phyloP scores from a whole-genome alignment of 2,888 invertebrate species.

The Hemicrepidius hirtus region DNA sequence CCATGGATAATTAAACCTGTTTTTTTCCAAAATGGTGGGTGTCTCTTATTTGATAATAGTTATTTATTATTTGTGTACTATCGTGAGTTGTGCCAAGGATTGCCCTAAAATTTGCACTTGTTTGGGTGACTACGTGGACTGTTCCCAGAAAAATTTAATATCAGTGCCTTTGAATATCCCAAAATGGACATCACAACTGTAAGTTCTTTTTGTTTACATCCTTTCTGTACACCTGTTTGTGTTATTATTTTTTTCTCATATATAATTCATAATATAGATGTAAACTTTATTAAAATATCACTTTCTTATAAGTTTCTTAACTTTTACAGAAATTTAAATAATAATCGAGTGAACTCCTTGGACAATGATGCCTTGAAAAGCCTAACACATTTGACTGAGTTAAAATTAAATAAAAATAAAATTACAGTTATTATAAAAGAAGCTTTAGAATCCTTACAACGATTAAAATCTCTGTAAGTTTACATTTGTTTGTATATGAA shows the following conservation, averaged over 20 bases:
- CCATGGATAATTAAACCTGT: constrained; percentile 65
- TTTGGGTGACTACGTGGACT: constrained; percentile 84
- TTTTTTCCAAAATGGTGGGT: constrained; percentile 72
- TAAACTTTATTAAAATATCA: constrained; percentile 29
- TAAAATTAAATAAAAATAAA: constrained; percentile 88
- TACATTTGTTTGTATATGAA: background rate
- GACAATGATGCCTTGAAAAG: constrained; percentile 83
- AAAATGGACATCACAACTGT: constrained; percentile 85
- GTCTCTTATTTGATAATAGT: constrained; percentile 67
- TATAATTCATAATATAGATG: constrained; percentile 18
- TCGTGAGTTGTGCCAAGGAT: constrained; percentile 66
- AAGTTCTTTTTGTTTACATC: constrained; percentile 71
- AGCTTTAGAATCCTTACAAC: constrained; percentile 81
- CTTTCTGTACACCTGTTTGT: constrained; percentile 58
- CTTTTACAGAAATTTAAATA: constrained; percentile 78
- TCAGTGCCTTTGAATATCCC: constrained; percentile 83
- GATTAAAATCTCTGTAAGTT: constrained; percentile 83
- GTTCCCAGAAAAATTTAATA: constrained; percentile 81
- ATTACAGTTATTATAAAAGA: constrained; percentile 82
- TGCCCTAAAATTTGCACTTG: constrained; percentile 84
- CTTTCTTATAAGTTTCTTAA: background rate
- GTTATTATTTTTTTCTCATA: constrained; percentile 46
- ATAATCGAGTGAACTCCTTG: constrained; percentile 83
- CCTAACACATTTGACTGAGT: constrained; percentile 80
- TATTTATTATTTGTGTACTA: constrained; percentile 60